Conservation (phyloP, 2,888 invertebrate genomes). For the Cheilosia variabilis region DNA sequence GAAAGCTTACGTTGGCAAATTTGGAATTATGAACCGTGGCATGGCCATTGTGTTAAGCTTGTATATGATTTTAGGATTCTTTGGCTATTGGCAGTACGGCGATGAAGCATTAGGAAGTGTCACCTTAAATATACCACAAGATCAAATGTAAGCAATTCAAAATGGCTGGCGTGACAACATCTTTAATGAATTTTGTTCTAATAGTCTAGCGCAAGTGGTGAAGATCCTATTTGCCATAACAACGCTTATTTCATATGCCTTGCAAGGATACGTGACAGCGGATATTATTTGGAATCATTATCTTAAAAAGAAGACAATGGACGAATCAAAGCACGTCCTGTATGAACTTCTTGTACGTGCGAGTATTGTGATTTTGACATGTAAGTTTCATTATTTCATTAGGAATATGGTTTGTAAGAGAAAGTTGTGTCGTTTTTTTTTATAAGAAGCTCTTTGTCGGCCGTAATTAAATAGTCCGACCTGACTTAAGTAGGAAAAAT, state of each 20-base stretch:
- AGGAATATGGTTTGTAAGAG: neutral
- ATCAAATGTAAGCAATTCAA: constrained; percentile 86
- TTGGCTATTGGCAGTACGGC: constrained; percentile 97
- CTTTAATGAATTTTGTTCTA: neutral
- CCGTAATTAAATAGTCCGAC: too few species aligned
- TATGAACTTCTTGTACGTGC: constrained; percentile 91
- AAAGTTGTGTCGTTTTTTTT: neutral
- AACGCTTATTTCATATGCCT: constrained; percentile 96
- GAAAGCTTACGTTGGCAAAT: constrained; percentile 93
- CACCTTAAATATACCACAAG: constrained; percentile 92
- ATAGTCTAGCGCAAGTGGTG: constrained; percentile 89
- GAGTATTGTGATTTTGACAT: constrained; percentile 87
- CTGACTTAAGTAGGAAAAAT: too few species aligned
- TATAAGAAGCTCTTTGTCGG: too few species aligned
- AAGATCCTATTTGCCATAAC: constrained; percentile 93
- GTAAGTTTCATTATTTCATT: constrained; percentile 84
- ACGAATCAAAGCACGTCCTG: constrained; percentile 85
- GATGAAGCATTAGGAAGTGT: constrained; percentile 90
- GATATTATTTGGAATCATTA: constrained; percentile 92
- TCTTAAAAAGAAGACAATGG: constrained; percentile 87
- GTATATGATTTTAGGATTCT: constrained; percentile 95
- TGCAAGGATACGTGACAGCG: constrained; percentile 99
- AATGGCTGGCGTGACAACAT: neutral
- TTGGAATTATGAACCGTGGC: constrained; percentile 95
- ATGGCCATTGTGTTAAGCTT: constrained; percentile 94